Evolutionary conservation across 2,888 invertebrate genomes (phyloP).

Genomic region (Callosobruchus maculatus): DNA sequence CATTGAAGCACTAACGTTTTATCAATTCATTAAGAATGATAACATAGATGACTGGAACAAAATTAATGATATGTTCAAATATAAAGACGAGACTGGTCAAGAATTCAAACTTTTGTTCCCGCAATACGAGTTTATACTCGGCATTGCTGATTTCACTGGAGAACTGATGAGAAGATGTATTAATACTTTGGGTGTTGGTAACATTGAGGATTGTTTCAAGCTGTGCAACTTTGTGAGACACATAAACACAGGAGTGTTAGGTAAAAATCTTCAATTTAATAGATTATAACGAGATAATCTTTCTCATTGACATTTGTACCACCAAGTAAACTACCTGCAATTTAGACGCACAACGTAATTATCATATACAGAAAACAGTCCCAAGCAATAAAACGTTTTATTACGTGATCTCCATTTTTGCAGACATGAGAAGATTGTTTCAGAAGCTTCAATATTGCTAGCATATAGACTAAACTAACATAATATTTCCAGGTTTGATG

Average conservation of each 20-base stretch:
- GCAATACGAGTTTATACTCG: conserved; percentile 64
- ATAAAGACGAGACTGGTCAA: conserved; percentile 23
- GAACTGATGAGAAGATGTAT: conserved; percentile 89
- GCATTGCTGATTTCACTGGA: conserved; percentile 83
- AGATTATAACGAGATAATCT: too few species aligned
- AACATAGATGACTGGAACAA: conserved; percentile 57
- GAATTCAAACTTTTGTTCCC: conserved; percentile 41
- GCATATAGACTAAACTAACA: too few species aligned
- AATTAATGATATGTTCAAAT: conserved; percentile 35
- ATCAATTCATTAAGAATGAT: conserved; percentile 62
- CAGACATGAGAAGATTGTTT: too few species aligned
- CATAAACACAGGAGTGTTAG: conserved; percentile 61
- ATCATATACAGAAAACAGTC: too few species aligned
- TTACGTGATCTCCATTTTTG: too few species aligned
- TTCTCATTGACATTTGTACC: too few species aligned
- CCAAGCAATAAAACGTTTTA: too few species aligned
- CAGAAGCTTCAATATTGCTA: too few species aligned
- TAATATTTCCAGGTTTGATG: conserved; percentile 45
- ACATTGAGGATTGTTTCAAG: conserved; percentile 66
- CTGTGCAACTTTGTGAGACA: conserved; percentile 70
- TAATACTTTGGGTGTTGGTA: conserved; percentile 73
- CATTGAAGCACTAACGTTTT: conserved; percentile 79
- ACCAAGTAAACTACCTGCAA: too few species aligned
- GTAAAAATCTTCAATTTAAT: conserved; percentile 37
- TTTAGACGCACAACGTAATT: too few species aligned